Evolutionary conservation across 2,113 vertebrate species (phyloP), one percentile per base, ranked within the genome.

Genomic region (Casuarius casuarius): DNA sequence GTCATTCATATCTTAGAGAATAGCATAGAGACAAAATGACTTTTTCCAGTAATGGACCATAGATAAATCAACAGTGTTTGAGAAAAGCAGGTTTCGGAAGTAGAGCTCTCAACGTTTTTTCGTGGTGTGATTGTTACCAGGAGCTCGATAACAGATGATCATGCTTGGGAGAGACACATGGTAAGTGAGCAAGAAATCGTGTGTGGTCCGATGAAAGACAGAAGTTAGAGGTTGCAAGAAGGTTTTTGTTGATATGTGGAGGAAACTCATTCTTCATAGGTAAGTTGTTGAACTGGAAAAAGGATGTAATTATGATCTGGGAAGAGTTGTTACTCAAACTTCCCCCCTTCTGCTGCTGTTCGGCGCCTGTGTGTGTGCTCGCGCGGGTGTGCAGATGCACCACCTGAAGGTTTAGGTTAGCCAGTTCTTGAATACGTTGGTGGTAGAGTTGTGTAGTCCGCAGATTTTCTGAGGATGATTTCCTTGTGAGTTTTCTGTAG

Each of bases 311-410:
- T 25, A 52, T 10, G 38, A 28, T 2, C 0, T 1, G 26, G 72
- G 65, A 46, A 48, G 38, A 44, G 59, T 33, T 72, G n/a, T 13
- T 94, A 3, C n/a, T 68, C 40, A 70, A 70, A 59, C 65, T 77
- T 65, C 44, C 31, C 33, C 31, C n/a, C 1, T 0, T 20, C 48
- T 44, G 19, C 2, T 16, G 1, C 62, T 48, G 58, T 16, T 44
- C 4, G 13, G 20, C 5, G 12, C 38, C 38, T 21, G 19, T 3
- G 2, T 11, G 10, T 5, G 17, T 5, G 1, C 31, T 62, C 52
- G 15, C 52, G 26, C 52, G 14, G 51, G 0, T 31, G 42, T 46
- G 12, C 56, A 75, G 80, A 54, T 8, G 61, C 63, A 78, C 62
- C 38, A 20, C 35, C 26, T 38, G 46, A 38, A 59, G 10, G 13